Percentiles rank a stretch among this genome's conserved stretches.
phyloP scores from a whole-genome alignment of 2,797 vertebrate genomes.

The Euphonia xanthogaster region DNA sequence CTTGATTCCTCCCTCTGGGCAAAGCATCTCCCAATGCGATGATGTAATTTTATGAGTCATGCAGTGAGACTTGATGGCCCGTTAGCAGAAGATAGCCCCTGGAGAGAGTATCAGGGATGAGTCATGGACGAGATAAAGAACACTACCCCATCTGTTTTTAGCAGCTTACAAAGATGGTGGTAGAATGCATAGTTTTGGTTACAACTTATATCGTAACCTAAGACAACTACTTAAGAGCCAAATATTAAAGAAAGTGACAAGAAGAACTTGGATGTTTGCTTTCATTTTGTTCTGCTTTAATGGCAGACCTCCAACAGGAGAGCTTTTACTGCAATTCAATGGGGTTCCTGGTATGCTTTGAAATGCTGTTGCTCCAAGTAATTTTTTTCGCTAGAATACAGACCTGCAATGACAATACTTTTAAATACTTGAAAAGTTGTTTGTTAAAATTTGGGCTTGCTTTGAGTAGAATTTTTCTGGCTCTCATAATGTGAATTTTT shows the following conservation, averaged over 20 bases:
- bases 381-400: neutral
- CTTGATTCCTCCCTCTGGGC: neutral
- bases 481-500: neutral
- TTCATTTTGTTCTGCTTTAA: neutral
- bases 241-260: neutral
- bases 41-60: neutral
- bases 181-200: neutral
- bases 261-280: neutral
- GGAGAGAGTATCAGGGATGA: neutral
- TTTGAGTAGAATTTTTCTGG: neutral
- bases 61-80: neutral
- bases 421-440: neutral
- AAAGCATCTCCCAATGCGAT: fast-evolving
- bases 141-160: neutral
- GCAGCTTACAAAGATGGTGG: neutral
- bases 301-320: neutral
- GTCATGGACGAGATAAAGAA: neutral
- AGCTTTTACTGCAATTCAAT: neutral
- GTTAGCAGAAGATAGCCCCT: too few relatives aligned
- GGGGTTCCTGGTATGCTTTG: neutral
- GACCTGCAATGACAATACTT: neutral
- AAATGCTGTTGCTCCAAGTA: neutral
- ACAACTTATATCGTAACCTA: too few relatives aligned
- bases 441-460: neutral
- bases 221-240: neutral